Evolutionary conservation across 2,797 vertebrate species (phyloP), one percentile per base, ranked within the genome.

Genomic region (Percopsis omiscomaycus): DNA sequence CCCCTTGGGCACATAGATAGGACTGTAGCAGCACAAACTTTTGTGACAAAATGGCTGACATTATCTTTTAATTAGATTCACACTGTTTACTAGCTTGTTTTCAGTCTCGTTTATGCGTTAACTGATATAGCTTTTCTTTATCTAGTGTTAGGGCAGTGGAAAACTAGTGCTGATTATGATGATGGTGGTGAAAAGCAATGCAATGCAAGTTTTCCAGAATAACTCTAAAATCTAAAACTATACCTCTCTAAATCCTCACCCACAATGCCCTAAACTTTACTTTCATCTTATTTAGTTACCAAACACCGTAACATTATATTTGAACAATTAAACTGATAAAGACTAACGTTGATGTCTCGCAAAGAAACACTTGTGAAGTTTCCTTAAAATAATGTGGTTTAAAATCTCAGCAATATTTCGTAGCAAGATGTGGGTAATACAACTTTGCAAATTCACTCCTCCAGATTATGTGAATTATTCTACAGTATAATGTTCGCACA

Each of bases 41-140:
- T 87, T 80, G 82, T 80, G 82, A 89, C 84, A 86, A 88, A 88
- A 85, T 83, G 70, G 79, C 69, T 76, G 82, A 86, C 89, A 91
- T 91, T 92, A 92, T 92, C 90, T 92, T 92, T 92, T 92, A 91
- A 93, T 93, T 92, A 92, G 85, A 92, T 91, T 92, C 88, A 86
- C 84, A 88, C 74, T 87, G 84, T 89, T 87, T 91, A 86, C 80
- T 77, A 84, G 84, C 78, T 78, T 86, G 83, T 86, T 87, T 84
- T 80, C 82, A 61, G 61, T 82, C 83, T 89, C 82, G 85, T 90
- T 87, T 87, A 78, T 84, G 87, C 83, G 89, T 82, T 75, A 86
- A 86, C 87, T 83, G 88, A 89, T 88, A 86, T 68, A 76, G 84
- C 77, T 69, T 75, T 71, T 62, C 71, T 87, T 85, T 84, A 88